Base-by-base conservation (phyloP, 2,888 invertebrate genomes). In the Deladenus siricidicola region DNA sequence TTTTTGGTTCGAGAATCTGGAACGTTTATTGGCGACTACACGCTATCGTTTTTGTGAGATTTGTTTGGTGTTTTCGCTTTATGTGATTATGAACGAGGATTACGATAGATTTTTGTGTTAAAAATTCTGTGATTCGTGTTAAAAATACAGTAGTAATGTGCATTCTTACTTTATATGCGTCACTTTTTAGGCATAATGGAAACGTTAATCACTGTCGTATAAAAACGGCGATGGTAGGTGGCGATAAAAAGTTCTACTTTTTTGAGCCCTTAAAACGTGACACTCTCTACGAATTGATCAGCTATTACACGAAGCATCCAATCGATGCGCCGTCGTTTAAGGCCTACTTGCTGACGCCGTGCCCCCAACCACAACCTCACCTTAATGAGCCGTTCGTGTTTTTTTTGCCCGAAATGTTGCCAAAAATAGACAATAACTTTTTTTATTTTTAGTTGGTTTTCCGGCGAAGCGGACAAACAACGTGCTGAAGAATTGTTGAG, bases 1-100 rank as follows among this genome's bases (percentile, higher is more conserved):
- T 98, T 92, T 81, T 83, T 98, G 52, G 92, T 98, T 8, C 83
- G 98, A 53, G 89, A 89, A 2, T 90, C 90, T 78, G 90, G 90
- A 73, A 89, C 89, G 71, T 91, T 91, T 70, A 83, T 84, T 1
- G 87, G 87, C 71, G 88, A 88, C 1, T 93, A 88, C 80, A 90
- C 92, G 17, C 89, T 98, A 71, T 93, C 93, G 62, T 96, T 96
- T 81, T 86, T 90, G 86, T 89, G 79, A 63, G 65, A 29, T 14
- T 47, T 42, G 24, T 26, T 28, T 10, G 17, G n/a, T 19, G n/a
- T n/a, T n/a, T n/a, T n/a, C n/a, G n/a, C n/a, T n/a, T n/a, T n/a
- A n/a, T n/a, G n/a, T n/a, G n/a, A n/a, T n/a, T n/a, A n/a, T n/a
- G n/a, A n/a, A n/a, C n/a, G n/a, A n/a, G n/a, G n/a, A n/a, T n/a